phyloP scores from a whole-genome alignment of 2,888 invertebrate genomes.

The Rhingia campestris region DNA sequence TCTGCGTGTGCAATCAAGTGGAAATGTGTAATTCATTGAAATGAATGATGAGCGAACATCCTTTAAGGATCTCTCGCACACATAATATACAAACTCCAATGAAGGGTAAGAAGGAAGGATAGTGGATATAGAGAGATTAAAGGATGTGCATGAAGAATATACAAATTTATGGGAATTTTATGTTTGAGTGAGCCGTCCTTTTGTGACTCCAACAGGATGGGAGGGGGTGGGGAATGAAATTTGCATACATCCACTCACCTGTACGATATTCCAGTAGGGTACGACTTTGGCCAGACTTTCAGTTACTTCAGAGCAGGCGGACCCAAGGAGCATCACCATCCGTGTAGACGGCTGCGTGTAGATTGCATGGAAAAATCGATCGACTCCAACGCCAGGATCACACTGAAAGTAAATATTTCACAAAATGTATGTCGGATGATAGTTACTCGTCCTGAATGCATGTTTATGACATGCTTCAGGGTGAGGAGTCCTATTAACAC shows the following conservation, averaged over 20 bases:
- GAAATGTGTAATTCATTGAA: constrained; percentile 39
- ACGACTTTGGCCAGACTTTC: constrained; percentile 95
- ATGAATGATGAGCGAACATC: constrained; percentile 16
- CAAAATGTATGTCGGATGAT: constrained; percentile 5
- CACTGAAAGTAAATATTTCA: constrained; percentile 86
- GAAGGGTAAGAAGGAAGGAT: constrained; percentile 1
- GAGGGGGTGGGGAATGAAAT: constrained; percentile 4
- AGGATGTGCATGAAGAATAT: constrained; percentile 10
- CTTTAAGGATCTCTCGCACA: background rate
- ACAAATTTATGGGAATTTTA: constrained; percentile 57
- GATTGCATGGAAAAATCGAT: constrained; percentile 95
- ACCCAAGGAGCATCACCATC: constrained; percentile 92
- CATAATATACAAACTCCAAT: background rate
- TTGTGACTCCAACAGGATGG: background rate
- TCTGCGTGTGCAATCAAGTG: constrained; percentile 48
- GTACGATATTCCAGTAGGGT: constrained; percentile 95
- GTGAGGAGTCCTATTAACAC: constrained; percentile 8
- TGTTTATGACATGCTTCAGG: constrained; percentile 26
- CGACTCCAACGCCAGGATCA: constrained; percentile 94
- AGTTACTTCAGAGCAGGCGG: constrained; percentile 95
- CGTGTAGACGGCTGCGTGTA: constrained; percentile 90
- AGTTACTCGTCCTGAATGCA: constrained; percentile 9
- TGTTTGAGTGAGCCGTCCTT: constrained; percentile 17
- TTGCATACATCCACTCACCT: constrained; percentile 84
- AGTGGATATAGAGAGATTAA: background rate